Percentiles rank a stretch among this genome's conserved stretches.
Conservation (phyloP, 1,140 invertebrate genomes). For the Venustaconcha ellipsiformis region DNA sequence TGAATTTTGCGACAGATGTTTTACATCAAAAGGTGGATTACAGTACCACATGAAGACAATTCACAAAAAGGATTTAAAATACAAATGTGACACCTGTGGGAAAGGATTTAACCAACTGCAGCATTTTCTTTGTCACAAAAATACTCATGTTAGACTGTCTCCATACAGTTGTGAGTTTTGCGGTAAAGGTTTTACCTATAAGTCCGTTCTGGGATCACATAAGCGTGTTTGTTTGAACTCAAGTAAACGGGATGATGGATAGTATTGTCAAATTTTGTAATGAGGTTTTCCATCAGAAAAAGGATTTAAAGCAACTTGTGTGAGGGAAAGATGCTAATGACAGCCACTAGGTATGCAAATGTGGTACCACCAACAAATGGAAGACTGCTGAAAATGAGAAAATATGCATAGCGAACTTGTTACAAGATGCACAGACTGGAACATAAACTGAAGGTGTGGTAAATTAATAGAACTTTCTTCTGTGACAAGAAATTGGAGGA, state of each 20-base stretch:
- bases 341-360: constrained; percentile 15
- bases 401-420: background rate
- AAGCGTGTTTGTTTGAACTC: constrained; percentile 15
- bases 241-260: constrained; percentile 4
- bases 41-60: constrained; percentile 22
- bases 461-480: too few relatives aligned
- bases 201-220: constrained; percentile 24
- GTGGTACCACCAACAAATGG: constrained; percentile 9
- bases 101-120: constrained; percentile 24
- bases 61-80: constrained; percentile 29
- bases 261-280: constrained; percentile 23
- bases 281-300: constrained; percentile 12
- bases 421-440: too few relatives aligned
- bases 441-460: too few relatives aligned
- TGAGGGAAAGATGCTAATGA: background rate
- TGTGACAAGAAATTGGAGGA: too few relatives aligned
- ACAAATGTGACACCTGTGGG: constrained; percentile 23
- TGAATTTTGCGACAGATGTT: constrained; percentile 22
- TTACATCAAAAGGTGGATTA: constrained; percentile 25
- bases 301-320: constrained; percentile 10
- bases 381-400: constrained; percentile 10
- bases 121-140: constrained; percentile 27
- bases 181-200: constrained; percentile 18
- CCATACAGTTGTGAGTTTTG: constrained; percentile 22
- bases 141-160: constrained; percentile 22